Base-by-base conservation (phyloP, 1,140 invertebrate species). In the Pachypsylla venusta region DNA sequence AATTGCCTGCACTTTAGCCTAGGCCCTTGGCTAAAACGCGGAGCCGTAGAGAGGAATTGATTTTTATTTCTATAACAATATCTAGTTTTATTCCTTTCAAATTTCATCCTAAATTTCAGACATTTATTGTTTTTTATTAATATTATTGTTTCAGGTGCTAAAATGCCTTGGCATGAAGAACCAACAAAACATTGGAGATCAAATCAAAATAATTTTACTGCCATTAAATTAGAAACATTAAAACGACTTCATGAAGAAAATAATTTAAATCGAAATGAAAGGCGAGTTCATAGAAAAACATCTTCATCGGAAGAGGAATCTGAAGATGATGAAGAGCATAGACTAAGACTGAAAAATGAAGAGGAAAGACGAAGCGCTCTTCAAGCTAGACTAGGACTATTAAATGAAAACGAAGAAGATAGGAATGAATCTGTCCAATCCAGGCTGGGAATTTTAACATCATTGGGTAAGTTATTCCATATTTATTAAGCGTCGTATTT, bases 101-200 rank as follows among this genome's bases (percentile, higher is more conserved):
- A n/a, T n/a, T n/a, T n/a, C n/a, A n/a, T n/a, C n/a, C n/a, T n/a
- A n/a, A n/a, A n/a, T n/a, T n/a, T n/a, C n/a, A n/a, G n/a, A n/a
- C n/a, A n/a, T n/a, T n/a, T n/a, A n/a, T n/a, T n/a, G n/a, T n/a
- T n/a, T n/a, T n/a, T n/a, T n/a, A n/a, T n/a, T n/a, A n/a, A n/a
- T n/a, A n/a, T n/a, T n/a, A n/a, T n/a, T n/a, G n/a, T 48, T 19
- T 10, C 42, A 48, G 42, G 42, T 19, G 42, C 42, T 19, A 48
- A 48, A 19, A 48, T 48, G 42, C 42, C 42, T 3, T 48, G 42
- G 42, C 42, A 48, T 4, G 42, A 48, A n/a, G 42, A 48, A n/a
- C 42, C 42, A 5, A 19, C 42, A n/a, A 48, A 48, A 19, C 42
- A 48, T 19, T 48, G 42, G 42, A 5, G 42, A n/a, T 22, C 42